A percentile compares a stretch with the other conserved stretches of the same genome.
Conservation (phyloP, 2,113 vertebrate species). For the Rhabdomys dilectus region DNA sequence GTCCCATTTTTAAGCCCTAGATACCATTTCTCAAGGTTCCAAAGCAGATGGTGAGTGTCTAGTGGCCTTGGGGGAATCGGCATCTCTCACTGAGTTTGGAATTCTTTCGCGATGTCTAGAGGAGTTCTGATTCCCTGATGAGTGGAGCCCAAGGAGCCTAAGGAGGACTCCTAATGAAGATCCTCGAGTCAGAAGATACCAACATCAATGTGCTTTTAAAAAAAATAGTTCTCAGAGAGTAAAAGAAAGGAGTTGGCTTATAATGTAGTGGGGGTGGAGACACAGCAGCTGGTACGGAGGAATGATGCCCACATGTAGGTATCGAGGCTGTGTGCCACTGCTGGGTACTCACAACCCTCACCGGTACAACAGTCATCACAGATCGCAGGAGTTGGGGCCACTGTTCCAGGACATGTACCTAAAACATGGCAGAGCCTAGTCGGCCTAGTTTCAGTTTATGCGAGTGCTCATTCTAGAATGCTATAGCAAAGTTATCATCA, state of each 20-base stretch:
- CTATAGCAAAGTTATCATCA: not conserved
- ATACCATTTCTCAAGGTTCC: not conserved
- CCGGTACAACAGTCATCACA: not conserved
- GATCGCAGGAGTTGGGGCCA: not conserved
- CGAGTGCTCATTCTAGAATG: not conserved
- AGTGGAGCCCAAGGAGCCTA: not conserved
- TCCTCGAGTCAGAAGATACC: not conserved
- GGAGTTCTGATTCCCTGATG: not conserved
- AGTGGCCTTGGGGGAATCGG: not conserved
- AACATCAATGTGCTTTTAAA: not conserved
- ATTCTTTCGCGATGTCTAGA: conserved; percentile 7
- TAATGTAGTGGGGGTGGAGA: not conserved
- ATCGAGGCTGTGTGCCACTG: not conserved
- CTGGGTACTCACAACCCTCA: not conserved
- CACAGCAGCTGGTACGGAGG: not conserved
- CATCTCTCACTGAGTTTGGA: not conserved
- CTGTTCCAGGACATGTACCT: not conserved
- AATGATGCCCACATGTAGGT: accelerated
- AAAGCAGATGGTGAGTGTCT: not conserved
- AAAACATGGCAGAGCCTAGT: not conserved
- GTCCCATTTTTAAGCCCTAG: not conserved
- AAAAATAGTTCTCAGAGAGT: not conserved
- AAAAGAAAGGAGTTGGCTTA: not conserved
- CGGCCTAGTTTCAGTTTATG: not conserved
- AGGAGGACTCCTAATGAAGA: not conserved